phyloP scores from a whole-genome alignment of 2,797 vertebrate genomes.

The Telmatherina bonti region DNA sequence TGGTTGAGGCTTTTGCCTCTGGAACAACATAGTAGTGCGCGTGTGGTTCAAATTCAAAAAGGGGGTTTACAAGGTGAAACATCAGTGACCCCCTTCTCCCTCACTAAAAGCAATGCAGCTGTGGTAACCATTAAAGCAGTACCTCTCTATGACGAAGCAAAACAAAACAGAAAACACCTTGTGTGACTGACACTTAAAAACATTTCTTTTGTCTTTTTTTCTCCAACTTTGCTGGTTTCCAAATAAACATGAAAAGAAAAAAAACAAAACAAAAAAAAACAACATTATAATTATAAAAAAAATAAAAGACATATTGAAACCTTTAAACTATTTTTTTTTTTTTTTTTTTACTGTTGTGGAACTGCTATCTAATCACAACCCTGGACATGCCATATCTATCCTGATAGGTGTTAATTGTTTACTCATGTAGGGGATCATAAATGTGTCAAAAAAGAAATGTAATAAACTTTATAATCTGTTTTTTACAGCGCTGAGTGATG shows the following conservation, averaged over 20 bases:
- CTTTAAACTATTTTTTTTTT: no score
- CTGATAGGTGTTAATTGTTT: conserved; percentile 21
- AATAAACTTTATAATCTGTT: no score
- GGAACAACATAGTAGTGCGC: conserved; percentile 50
- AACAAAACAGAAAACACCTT: background rate
- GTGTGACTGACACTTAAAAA: background rate
- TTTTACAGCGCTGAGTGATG: no score
- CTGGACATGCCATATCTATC: background rate
- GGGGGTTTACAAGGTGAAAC: conserved; percentile 46
- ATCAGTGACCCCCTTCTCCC: conserved; percentile 37
- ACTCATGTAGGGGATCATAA: conserved; percentile 21
- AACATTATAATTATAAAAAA: no score
- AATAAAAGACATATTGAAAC: no score
- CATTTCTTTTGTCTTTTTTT: background rate
- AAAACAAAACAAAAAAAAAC: no score
- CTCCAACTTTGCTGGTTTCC: background rate
- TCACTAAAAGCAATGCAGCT: conserved; percentile 1
- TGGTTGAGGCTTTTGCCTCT: conserved; percentile 57
- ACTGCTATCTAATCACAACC: background rate
- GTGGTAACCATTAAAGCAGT: background rate
- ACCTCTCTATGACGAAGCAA: background rate
- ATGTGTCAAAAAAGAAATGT: background rate
- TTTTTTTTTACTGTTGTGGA: conserved; percentile 10
- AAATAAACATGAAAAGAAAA: conserved; percentile 8
- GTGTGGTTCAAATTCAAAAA: conserved; percentile 62